Percentiles rank a stretch among this genome's conserved stretches.
Conservation (phyloP, 2,113 vertebrate genomes). For the Vulpes ferrilata region DNA sequence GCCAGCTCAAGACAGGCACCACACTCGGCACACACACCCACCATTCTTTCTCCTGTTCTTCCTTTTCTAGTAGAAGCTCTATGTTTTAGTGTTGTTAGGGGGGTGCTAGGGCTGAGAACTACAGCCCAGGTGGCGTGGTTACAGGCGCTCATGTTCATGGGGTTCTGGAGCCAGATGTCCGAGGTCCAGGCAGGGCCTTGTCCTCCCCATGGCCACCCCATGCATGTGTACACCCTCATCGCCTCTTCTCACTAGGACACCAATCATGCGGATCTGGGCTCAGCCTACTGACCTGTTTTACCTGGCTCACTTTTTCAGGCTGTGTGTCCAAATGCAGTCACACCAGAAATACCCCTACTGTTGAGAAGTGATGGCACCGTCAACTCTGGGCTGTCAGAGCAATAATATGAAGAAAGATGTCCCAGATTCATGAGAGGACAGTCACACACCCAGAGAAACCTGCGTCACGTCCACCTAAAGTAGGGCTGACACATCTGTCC, state of each 20-base stretch:
- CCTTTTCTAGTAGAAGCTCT: no score
- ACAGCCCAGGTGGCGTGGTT: neutral
- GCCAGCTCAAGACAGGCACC: neutral
- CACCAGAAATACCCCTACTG: neutral
- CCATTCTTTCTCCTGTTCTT: neutral
- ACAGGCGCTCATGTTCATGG: no score
- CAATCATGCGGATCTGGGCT: neutral
- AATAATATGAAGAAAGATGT: neutral
- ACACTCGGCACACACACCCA: no score
- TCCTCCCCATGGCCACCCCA: rapidly evolving
- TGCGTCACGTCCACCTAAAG: rapidly evolving
- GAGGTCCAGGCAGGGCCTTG: no score
- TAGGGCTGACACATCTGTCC: neutral
- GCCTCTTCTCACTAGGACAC: neutral
- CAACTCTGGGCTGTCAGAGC: neutral
- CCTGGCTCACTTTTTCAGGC: neutral
- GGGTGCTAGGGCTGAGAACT: neutral
- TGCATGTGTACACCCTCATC: neutral
- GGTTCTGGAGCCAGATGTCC: neutral
- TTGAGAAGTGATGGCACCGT: neutral
- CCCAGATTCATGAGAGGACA: neutral
- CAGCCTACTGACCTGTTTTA: neutral
- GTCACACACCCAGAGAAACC: neutral
- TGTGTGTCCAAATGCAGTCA: neutral
- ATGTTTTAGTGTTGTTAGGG: no score